Percentiles rank a stretch among this genome's conserved stretches.
These are phyloP conservation scores for Rhagoletis pomonella DNA, from an alignment of 1,140 invertebrate species.

Conservation along the genomic window DNA sequence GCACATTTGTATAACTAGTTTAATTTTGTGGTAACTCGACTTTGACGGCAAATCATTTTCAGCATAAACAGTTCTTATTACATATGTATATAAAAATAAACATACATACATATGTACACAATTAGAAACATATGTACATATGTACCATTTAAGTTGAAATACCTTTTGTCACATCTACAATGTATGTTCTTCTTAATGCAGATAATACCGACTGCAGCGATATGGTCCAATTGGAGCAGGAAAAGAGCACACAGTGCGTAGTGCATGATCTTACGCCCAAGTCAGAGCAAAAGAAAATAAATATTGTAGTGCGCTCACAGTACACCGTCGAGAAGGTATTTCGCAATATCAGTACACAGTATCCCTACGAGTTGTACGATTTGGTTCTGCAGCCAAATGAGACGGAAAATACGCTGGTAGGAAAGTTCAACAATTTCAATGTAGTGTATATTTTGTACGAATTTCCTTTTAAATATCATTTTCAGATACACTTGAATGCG, in stretches of 20 bases:
- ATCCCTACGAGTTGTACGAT: slow-evolving; percentile 76
- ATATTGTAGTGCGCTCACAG: slow-evolving; percentile 75
- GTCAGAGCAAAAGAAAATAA: slow-evolving; percentile 73
- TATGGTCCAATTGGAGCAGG: slow-evolving; percentile 56
- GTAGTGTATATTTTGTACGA: neutral
- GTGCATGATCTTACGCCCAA: slow-evolving; percentile 77
- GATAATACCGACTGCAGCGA: slow-evolving; percentile 52
- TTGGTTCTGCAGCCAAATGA: slow-evolving; percentile 72
- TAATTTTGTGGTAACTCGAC: too few relatives aligned
- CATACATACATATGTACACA: slow-evolving; percentile 70
- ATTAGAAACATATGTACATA: slow-evolving; percentile 38
- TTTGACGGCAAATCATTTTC: too few relatives aligned
- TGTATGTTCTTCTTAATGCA: neutral
- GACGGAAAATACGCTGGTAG: slow-evolving; percentile 66
- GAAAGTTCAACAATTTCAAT: slow-evolving; percentile 21
- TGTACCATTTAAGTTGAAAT: too few relatives aligned
- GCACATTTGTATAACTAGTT: neutral
- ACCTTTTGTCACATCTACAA: neutral
- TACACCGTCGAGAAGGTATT: slow-evolving; percentile 75
- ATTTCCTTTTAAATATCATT: neutral
- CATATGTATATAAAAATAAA: neutral
- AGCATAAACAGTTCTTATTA: too few relatives aligned
- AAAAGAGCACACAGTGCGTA: slow-evolving; percentile 75
- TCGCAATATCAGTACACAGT: slow-evolving; percentile 75
- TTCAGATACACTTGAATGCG: slow-evolving; percentile 67